These are phyloP conservation scores for Bufotes viridis DNA, from an alignment of 2,797 vertebrate genomes.

Conservation along the genomic window DNA sequence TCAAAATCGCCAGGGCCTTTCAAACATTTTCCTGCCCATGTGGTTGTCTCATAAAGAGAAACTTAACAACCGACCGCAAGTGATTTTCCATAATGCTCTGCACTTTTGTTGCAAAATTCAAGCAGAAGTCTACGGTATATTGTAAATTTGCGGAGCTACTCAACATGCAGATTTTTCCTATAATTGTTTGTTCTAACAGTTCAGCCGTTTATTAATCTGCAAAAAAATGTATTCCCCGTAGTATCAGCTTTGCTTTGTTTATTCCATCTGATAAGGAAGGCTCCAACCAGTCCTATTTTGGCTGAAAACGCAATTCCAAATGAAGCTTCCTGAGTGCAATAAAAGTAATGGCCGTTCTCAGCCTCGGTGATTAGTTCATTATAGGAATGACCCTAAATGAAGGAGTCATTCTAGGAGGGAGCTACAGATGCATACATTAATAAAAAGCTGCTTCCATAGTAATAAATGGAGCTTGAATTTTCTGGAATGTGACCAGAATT, in stretches of 20 bases:
- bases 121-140: neutral
- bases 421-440: neutral
- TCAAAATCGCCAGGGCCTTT: too few relatives aligned
- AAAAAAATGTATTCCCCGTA: neutral
- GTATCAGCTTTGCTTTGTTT: neutral
- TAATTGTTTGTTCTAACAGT: neutral
- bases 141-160: neutral
- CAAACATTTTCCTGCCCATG: too few relatives aligned
- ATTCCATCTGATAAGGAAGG: neutral
- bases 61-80: neutral
- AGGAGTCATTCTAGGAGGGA: neutral
- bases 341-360: neutral
- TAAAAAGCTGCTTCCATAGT: neutral
- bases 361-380: neutral
- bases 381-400: neutral
- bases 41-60: too few relatives aligned
- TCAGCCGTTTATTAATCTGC: slow-evolving; percentile 7
- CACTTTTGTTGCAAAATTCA: neutral
- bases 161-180: neutral
- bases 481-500: neutral
- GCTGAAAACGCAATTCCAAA: neutral
- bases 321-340: neutral
- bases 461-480: neutral
- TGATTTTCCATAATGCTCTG: neutral
- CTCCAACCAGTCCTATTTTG: neutral